phyloP scores from a whole-genome alignment of 2,113 vertebrate genomes.

The Scomber colias region DNA sequence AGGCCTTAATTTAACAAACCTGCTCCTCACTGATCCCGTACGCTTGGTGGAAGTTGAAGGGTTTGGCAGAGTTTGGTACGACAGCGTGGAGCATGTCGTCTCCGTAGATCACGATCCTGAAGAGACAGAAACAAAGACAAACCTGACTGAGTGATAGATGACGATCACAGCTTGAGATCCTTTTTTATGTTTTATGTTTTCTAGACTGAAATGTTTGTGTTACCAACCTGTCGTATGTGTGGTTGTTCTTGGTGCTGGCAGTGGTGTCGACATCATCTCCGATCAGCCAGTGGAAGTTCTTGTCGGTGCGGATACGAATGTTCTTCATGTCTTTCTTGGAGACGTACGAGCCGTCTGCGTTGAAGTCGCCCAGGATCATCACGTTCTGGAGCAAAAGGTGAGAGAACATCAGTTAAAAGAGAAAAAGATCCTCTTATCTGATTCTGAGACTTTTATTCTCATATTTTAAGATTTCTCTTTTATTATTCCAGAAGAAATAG shows the following conservation, averaged over 20 bases:
- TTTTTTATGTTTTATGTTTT: no score
- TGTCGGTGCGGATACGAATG: conserved; percentile 77
- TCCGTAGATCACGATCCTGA: conserved; percentile 88
- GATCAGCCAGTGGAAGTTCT: conserved; percentile 84
- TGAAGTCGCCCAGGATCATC: conserved; percentile 86
- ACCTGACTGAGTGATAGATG: no score
- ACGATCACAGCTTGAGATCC: no score
- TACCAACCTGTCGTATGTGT: conserved; percentile 82
- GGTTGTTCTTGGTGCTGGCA: conserved; percentile 66
- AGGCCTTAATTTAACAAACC: conserved; percentile 64
- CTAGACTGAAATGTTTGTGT: not conserved
- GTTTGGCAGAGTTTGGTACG: conserved; percentile 78
- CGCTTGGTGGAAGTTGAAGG: conserved; percentile 86
- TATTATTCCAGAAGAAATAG: no score
- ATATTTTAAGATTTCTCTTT: no score
- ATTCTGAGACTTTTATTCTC: no score
- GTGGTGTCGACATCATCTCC: conserved; percentile 85
- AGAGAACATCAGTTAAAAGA: not conserved
- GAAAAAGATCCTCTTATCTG: no score
- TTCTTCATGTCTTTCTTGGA: conserved; percentile 75
- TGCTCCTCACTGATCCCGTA: conserved; percentile 72
- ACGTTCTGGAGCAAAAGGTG: conserved; percentile 73
- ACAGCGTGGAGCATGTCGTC: conserved; percentile 77
- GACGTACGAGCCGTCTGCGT: conserved; percentile 80
- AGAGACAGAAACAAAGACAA: not conserved